Percentiles rank a stretch among this genome's conserved stretches.
These are phyloP conservation scores for Dicerorhinus sumatrensis DNA, from an alignment of 2,113 vertebrate genomes.

Conservation along the genomic window DNA sequence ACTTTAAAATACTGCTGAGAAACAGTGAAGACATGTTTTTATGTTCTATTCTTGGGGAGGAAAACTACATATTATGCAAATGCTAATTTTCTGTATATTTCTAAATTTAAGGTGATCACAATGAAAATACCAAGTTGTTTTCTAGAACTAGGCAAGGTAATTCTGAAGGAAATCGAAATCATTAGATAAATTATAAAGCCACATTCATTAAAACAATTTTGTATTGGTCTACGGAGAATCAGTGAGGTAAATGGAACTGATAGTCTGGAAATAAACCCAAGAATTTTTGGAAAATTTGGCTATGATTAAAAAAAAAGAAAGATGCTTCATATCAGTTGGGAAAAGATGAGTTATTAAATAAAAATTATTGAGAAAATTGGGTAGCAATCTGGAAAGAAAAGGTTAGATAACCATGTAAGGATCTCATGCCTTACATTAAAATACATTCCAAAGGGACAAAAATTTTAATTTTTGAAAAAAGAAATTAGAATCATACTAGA, in stretches of 20 bases:
- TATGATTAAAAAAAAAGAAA: background rate
- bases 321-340: background rate
- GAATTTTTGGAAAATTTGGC: background rate
- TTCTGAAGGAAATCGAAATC: background rate
- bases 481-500: background rate
- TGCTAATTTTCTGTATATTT: background rate
- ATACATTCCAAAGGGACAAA: background rate
- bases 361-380: background rate
- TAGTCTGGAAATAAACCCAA: background rate
- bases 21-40: background rate
- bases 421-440: background rate
- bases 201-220: background rate
- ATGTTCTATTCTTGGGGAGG: background rate
- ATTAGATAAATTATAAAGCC: background rate
- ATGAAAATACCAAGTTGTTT: background rate
- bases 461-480: background rate
- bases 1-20: background rate
- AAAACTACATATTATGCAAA: background rate
- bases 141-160: background rate
- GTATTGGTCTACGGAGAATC: background rate
- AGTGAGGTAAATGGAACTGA: background rate
- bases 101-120: background rate
- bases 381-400: background rate
- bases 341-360: background rate
- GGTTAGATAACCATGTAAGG: background rate